phyloP scores from a whole-genome alignment of 1,140 invertebrate genomes.

The Cheumatopsyche charites region DNA sequence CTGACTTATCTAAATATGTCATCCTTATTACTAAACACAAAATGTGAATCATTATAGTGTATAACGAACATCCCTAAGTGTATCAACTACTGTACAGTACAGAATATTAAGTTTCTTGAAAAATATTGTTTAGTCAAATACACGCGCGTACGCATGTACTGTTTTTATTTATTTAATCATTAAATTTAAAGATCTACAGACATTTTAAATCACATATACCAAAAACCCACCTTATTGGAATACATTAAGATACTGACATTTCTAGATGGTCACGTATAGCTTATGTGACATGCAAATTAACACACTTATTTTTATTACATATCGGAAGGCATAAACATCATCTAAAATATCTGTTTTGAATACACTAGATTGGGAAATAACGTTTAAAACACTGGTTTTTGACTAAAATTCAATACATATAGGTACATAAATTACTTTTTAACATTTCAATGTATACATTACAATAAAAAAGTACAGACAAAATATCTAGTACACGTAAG shows the following conservation, averaged over 20 bases:
- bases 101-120: conserved; percentile 45
- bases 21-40: conserved; percentile 42
- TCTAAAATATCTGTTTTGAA: conserved; percentile 41
- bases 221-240: conserved; percentile 47
- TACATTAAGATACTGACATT: conserved; percentile 38
- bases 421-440: conserved; percentile 41
- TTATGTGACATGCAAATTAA: conserved; percentile 35
- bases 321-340: conserved; percentile 48
- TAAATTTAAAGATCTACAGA: conserved; percentile 47
- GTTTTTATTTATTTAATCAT: conserved; percentile 1
- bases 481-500: conserved; percentile 35
- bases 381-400: conserved; percentile 45
- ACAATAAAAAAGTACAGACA: conserved; percentile 42
- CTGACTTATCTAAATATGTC: conserved; percentile 29
- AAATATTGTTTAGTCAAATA: conserved; percentile 48
- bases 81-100: conserved; percentile 45
- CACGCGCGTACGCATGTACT: conserved; percentile 31
- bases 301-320: conserved; percentile 42
- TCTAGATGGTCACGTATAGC: conserved; percentile 29
- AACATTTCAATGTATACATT: conserved; percentile 42
- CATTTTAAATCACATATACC: conserved; percentile 49
- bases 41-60: conserved; percentile 42
- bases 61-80: conserved; percentile 42
- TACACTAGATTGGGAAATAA: conserved; percentile 46
- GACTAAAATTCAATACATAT: conserved; percentile 45